These are phyloP conservation scores for Mormyrus iriodes DNA, from an alignment of 2,113 vertebrate species.

Conservation along the genomic window DNA sequence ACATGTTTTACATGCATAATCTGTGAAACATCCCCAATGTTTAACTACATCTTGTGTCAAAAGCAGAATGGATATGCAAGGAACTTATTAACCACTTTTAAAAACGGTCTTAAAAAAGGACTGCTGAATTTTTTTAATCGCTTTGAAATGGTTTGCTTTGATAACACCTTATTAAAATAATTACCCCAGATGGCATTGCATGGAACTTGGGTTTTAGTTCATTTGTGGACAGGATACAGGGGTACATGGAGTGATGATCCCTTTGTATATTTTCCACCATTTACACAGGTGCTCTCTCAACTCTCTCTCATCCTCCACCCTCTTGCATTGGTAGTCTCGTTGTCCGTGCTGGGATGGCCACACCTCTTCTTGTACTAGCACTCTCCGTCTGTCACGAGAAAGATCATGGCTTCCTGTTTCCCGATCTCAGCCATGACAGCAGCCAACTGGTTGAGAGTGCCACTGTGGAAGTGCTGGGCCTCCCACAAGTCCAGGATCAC, in stretches of 20 bases:
- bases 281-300: background rate
- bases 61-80: background rate
- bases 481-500: constrained; percentile 98
- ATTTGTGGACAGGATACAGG: background rate
- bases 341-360: background rate
- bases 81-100: background rate
- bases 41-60: constrained; percentile 17
- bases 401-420: constrained; percentile 91
- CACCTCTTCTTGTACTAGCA: constrained; percentile 64
- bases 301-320: background rate
- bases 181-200: background rate
- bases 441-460: constrained; percentile 95
- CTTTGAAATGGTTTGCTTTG: background rate
- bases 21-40: constrained; percentile 16
- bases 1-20: background rate
- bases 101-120: background rate
- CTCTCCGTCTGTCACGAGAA: constrained; percentile 90
- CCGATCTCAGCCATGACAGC: constrained; percentile 91
- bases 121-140: background rate
- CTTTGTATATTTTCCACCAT: background rate
- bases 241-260: background rate
- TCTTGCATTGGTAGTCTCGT: background rate
- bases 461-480: constrained; percentile 88
- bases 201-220: background rate
- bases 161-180: constrained; percentile 12